Percentiles rank a stretch among this genome's conserved stretches.
phyloP scores from a whole-genome alignment of 2,797 vertebrate genomes.

The Silurus lanzhouensis region DNA sequence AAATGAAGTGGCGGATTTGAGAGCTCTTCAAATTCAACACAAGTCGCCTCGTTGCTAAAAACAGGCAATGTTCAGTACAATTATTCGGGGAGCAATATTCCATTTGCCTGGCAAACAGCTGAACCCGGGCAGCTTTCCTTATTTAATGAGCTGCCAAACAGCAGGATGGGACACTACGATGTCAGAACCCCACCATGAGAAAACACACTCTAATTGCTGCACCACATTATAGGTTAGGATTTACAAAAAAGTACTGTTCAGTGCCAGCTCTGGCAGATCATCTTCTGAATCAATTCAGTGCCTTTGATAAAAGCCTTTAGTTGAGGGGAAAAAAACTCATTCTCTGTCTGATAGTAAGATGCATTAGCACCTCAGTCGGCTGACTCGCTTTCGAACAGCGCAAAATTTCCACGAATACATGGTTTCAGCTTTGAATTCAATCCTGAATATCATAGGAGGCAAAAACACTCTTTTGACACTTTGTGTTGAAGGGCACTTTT shows the following conservation, averaged over 20 bases:
- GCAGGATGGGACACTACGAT: constrained; percentile 32
- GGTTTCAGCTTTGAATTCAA: constrained; percentile 39
- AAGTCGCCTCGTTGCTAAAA: constrained; percentile 47
- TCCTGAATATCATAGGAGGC: not conserved
- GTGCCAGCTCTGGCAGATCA: not conserved
- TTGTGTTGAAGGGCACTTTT: not conserved
- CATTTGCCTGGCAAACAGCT: constrained; percentile 43
- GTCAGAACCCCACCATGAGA: constrained; percentile 39
- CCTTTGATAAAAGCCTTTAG: constrained; percentile 19
- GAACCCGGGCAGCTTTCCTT: constrained; percentile 14
- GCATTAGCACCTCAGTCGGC: constrained; percentile 30
- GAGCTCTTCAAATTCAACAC: constrained; percentile 40
- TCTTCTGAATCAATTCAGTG: constrained; percentile 27
- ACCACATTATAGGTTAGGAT: constrained; percentile 29
- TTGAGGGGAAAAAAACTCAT: constrained; percentile 11
- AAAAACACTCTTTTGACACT: not conserved
- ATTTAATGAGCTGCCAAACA: constrained; percentile 55
- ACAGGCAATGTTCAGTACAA: constrained; percentile 32
- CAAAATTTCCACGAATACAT: constrained; percentile 40
- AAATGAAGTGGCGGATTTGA: constrained; percentile 43
- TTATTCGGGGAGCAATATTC: constrained; percentile 49
- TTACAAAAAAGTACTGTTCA: constrained; percentile 23
- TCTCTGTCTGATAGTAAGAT: constrained; percentile 23
- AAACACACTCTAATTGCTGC: constrained; percentile 49
- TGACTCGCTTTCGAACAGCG: constrained; percentile 21